A percentile compares a stretch with the other conserved stretches of the same genome.
Conservation (phyloP, 1,140 invertebrate genomes). For the Sminthurinus signatus region DNA sequence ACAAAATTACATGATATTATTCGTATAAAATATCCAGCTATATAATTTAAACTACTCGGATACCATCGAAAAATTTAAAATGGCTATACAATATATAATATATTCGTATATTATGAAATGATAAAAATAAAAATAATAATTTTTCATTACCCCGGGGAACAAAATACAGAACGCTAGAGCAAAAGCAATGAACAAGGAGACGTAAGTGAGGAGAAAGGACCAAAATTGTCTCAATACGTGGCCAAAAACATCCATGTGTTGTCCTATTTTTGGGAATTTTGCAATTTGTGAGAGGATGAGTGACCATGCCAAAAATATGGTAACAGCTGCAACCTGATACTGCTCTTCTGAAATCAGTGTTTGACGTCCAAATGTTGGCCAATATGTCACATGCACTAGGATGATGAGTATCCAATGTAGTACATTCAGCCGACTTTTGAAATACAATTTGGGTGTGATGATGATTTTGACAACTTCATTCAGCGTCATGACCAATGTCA, state of each 20-base stretch:
- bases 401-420: slow-evolving; percentile 28
- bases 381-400: slow-evolving; percentile 23
- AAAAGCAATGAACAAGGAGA: slow-evolving; percentile 70
- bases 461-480: slow-evolving; percentile 30
- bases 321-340: slow-evolving; percentile 35
- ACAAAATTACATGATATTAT: too few relatives aligned
- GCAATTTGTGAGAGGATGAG: slow-evolving; percentile 51
- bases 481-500: slow-evolving; percentile 25
- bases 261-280: slow-evolving; percentile 71
- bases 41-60: too few relatives aligned
- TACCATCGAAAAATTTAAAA: too few relatives aligned
- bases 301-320: slow-evolving; percentile 36
- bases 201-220: slow-evolving; percentile 71
- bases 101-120: not conserved
- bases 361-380: slow-evolving; percentile 26
- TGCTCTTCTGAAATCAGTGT: slow-evolving; percentile 20
- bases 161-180: slow-evolving; percentile 68
- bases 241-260: slow-evolving; percentile 78
- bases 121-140: too few relatives aligned
- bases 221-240: slow-evolving; percentile 71
- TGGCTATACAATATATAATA: too few relatives aligned
- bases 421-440: slow-evolving; percentile 22
- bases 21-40: too few relatives aligned
- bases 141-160: slow-evolving; percentile 56
- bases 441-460: slow-evolving; percentile 27